Conservation (phyloP, 2,797 vertebrate genomes). For the Lutjanus campechanus region DNA sequence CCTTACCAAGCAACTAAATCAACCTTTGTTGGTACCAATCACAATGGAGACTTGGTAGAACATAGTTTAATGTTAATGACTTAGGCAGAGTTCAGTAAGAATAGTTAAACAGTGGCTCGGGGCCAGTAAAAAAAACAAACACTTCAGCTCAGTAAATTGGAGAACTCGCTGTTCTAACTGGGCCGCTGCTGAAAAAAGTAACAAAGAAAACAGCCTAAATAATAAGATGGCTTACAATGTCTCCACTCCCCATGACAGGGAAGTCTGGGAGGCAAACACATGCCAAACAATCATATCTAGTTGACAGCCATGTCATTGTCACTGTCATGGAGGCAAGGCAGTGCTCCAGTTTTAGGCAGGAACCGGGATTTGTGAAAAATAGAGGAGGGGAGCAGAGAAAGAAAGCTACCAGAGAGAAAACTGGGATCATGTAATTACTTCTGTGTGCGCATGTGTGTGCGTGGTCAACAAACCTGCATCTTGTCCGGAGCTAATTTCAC, state of each 20-base stretch:
- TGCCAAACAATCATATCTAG: conserved; percentile 18
- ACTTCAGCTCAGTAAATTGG: background rate
- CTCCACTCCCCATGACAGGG: background rate
- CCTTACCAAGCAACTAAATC: background rate
- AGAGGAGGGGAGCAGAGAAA: background rate
- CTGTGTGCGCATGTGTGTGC: too few relatives aligned
- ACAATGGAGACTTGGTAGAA: conserved; percentile 5
- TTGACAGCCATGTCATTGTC: conserved; percentile 34
- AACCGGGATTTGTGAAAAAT: conserved; percentile 6
- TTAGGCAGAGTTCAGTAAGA: conserved; percentile 9
- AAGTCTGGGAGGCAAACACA: conserved; percentile 10
- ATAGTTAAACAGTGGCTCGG: conserved; percentile 1
- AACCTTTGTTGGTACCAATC: background rate
- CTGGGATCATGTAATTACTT: too few relatives aligned
- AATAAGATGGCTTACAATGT: conserved; percentile 25
- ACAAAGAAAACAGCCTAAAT: conserved; percentile 10
- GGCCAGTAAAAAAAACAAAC: conserved; percentile 2
- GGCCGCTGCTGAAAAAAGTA: conserved; percentile 14
- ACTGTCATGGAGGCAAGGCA: conserved; percentile 20
- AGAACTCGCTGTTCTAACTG: conserved; percentile 8
- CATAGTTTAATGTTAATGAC: conserved; percentile 4
- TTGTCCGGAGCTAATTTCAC: too few relatives aligned
- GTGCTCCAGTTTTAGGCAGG: conserved; percentile 18
- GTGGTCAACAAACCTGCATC: too few relatives aligned
- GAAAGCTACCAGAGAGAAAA: background rate